A percentile compares a stretch with the other conserved stretches of the same genome.
Evolutionary conservation across 2,797 vertebrate genomes (phyloP).

Genomic region (Pseudopleuronectes americanus): DNA sequence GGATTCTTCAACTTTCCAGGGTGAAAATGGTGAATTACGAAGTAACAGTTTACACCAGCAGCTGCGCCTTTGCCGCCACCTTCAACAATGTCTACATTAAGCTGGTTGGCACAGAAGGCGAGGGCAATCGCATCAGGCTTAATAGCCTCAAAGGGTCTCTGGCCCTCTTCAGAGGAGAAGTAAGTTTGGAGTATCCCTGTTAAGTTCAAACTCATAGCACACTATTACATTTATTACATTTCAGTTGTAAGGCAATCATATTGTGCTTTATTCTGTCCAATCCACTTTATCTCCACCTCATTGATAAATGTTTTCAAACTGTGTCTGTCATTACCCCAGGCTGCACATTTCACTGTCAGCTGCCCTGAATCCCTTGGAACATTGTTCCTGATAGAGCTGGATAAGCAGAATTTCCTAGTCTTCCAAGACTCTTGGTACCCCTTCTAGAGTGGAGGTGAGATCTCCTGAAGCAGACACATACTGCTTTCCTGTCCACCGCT

Average conservation of each 20-base stretch:
- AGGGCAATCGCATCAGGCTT: conserved; percentile 40
- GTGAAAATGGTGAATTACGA: conserved; percentile 55
- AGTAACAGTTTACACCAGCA: conserved; percentile 43
- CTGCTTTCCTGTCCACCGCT: conserved; percentile 64
- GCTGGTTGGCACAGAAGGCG: conserved; percentile 56
- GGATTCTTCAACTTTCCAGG: conserved; percentile 2
- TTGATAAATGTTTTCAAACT: not conserved
- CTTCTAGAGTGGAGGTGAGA: conserved; percentile 52
- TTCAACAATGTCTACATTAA: conserved; percentile 61
- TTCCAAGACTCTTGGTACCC: conserved; percentile 58
- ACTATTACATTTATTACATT: not conserved
- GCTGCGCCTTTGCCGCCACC: not conserved
- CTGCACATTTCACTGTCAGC: conserved; percentile 32
- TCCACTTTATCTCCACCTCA: not conserved
- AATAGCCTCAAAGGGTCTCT: fast-evolving
- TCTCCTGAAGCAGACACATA: conserved; percentile 45
- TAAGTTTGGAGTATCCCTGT: conserved; percentile 50
- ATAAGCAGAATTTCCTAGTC: conserved; percentile 38
- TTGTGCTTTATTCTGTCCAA: not conserved
- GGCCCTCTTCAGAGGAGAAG: conserved; percentile 17
- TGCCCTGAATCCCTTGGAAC: conserved; percentile 56
- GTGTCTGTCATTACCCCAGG: conserved; percentile 32
- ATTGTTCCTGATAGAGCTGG: conserved; percentile 62
- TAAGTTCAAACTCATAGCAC: not conserved
- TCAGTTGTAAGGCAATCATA: not conserved